Conservation (phyloP, 2,797 vertebrate species). For the Enteromius mattozi region DNA sequence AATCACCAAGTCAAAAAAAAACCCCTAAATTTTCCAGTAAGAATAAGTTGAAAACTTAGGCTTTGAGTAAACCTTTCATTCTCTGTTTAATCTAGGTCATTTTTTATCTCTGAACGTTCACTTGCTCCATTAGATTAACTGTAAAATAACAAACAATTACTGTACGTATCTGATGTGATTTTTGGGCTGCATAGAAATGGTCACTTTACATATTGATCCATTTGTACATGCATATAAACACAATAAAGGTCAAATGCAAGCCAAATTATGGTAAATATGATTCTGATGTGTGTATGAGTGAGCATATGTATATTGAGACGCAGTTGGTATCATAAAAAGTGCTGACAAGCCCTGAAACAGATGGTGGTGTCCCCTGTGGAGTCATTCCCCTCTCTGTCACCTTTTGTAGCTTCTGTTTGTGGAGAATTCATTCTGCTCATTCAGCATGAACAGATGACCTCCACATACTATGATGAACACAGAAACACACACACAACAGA, state of each 20-base stretch:
- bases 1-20: not conserved
- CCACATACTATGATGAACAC: constrained; percentile 22
- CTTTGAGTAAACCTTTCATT: not conserved
- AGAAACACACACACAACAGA: constrained; percentile 8
- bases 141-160: not conserved
- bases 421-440: constrained; percentile 65
- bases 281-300: constrained; percentile 26
- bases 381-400: constrained; percentile 66
- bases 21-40: not conserved
- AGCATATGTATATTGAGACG: constrained; percentile 34
- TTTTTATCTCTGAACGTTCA: not conserved
- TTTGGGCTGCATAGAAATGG: not conserved
- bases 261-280: not conserved
- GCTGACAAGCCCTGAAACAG: constrained; percentile 69
- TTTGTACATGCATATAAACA: not conserved
- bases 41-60: not conserved
- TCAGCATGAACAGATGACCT: constrained; percentile 61
- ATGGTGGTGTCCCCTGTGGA: constrained; percentile 68
- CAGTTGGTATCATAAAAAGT: constrained; percentile 58
- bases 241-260: not conserved
- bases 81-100: not conserved
- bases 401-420: constrained; percentile 67
- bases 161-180: not conserved
- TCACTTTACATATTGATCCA: not conserved
- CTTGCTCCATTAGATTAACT: not conserved